Percentiles rank a stretch among this genome's conserved stretches.
Conservation (phyloP, 2,888 invertebrate genomes). For the Fragum whitleyi region DNA sequence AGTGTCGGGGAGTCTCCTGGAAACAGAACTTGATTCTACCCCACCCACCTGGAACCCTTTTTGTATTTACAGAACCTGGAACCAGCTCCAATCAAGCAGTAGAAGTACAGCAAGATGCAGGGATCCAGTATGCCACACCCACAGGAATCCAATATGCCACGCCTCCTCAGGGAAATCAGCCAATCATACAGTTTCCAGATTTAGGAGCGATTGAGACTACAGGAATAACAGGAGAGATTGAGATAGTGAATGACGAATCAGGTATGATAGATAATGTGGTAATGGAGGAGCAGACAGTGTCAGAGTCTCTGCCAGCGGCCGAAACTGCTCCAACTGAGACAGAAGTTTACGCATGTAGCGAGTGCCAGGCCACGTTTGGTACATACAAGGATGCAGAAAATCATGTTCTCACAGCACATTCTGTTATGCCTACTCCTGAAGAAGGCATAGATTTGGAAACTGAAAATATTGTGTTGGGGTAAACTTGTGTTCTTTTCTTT, state of each 20-base stretch:
- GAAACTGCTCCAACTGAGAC: slow-evolving; percentile 32
- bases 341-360: slow-evolving; percentile 74
- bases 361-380: slow-evolving; percentile 69
- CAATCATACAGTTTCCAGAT: not conserved
- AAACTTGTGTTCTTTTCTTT: too few species aligned
- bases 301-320: too few species aligned
- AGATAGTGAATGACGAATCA: not conserved
- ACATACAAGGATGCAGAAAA: slow-evolving; percentile 65
- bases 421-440: slow-evolving; percentile 6
- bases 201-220: not conserved
- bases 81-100: not conserved
- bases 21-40: not conserved
- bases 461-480: not conserved
- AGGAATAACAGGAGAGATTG: not conserved
- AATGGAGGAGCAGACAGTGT: not conserved
- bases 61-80: slow-evolving; percentile 18
- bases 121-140: not conserved
- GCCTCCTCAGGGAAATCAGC: slow-evolving; percentile 1
- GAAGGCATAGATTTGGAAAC: not conserved
- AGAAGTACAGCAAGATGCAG: not conserved
- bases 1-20: slow-evolving; percentile 60
- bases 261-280: not conserved
- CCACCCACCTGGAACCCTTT: slow-evolving; percentile 13
- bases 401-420: slow-evolving; percentile 68
- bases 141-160: not conserved